Evolutionary conservation across 1,140 invertebrate species (phyloP), one percentile per base, ranked within the genome.

Genomic region (Pissodes strobi): DNA sequence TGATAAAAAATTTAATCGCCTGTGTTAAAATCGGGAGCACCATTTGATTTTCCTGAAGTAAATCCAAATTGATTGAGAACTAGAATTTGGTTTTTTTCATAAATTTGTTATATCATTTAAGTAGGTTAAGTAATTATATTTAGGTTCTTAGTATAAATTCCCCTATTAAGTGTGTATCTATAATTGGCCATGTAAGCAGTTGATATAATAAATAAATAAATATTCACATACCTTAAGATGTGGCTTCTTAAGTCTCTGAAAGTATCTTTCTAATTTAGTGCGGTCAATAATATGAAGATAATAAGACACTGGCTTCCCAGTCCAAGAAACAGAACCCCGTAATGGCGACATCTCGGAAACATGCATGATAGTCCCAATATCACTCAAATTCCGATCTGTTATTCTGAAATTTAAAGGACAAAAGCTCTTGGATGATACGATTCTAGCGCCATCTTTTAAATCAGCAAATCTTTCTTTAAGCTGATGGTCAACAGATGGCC

Each of bases 311-410:
- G 95, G 94, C 80, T 96, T 97, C 55, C 93, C 93, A 63, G 97
- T 99, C 97, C 96, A 99, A 4, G 95, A 98, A 30, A 99, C 96
- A 3, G 94, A 97, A 68, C 95, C 95, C 75, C 90, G 89, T 49
- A 97, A 79, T 5, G 96, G 95, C 62, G 93, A 90, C 87, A 98
- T 91, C 81, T 97, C 94, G 43, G 91, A 92, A 6, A 99, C 95
- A 76, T 97, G 93, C 93, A 99, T 97, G 74, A 99, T 99, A 37
- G 95, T 97, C 56, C 95, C 96, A 77, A 98, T 98, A 83, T 99
- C 96, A 86, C 85, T 82, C 68, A 87, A 79, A 71, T 87, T 88
- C 74, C 93, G 81, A 81, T 98, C 95, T 9, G 95, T 97, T 74
- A 98, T 98, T 69, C 96, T 86, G 84, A 98, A 98, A 81, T 98